Conservation (phyloP, 2,113 vertebrate genomes). For the Atractosteus spatula region DNA sequence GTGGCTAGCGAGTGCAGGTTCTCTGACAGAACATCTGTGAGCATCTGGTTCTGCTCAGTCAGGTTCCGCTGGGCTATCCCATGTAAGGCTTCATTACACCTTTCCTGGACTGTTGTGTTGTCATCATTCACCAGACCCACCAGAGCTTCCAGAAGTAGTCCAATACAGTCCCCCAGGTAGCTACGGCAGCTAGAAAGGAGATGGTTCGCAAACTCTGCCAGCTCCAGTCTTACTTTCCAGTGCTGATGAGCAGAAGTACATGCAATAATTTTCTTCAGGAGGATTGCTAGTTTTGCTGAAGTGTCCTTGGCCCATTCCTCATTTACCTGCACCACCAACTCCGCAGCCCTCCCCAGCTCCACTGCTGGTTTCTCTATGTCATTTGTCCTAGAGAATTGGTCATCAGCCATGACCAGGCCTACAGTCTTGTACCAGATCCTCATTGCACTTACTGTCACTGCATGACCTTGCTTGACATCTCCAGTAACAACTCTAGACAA, state of each 20-base stretch:
- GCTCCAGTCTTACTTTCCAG: conserved; percentile 83
- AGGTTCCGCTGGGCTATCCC: conserved; percentile 57
- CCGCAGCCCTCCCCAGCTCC: conserved; percentile 55
- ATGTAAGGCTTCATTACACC: conserved; percentile 59
- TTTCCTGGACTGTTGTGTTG: conserved; percentile 66
- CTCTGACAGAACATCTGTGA: conserved; percentile 81
- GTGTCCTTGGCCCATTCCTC: conserved; percentile 77
- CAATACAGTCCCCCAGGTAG: conserved; percentile 66
- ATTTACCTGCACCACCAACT: conserved; percentile 74
- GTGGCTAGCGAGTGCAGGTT: conserved; percentile 83
- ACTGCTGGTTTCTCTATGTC: conserved; percentile 24
- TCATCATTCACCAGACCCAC: conserved; percentile 83
- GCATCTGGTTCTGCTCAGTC: conserved; percentile 53
- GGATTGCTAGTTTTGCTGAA: conserved; percentile 62
- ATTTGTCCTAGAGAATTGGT: conserved; percentile 59
- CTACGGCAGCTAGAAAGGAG: conserved; percentile 71
- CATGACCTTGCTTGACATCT: conserved; percentile 83
- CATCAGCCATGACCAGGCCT: conserved; percentile 77
- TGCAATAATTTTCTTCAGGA: conserved; percentile 76
- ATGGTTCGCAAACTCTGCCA: conserved; percentile 69
- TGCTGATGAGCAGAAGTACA: conserved; percentile 77
- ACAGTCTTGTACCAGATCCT: conserved; percentile 73
- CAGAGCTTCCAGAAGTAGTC: conserved; percentile 76
- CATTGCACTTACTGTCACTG: conserved; percentile 67
- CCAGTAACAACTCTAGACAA: conserved; percentile 76